A percentile compares a stretch with the other conserved stretches of the same genome.
These are phyloP conservation scores for Drosophila kanapiae DNA, from an alignment of 1,140 invertebrate genomes.

Conservation along the genomic window DNA sequence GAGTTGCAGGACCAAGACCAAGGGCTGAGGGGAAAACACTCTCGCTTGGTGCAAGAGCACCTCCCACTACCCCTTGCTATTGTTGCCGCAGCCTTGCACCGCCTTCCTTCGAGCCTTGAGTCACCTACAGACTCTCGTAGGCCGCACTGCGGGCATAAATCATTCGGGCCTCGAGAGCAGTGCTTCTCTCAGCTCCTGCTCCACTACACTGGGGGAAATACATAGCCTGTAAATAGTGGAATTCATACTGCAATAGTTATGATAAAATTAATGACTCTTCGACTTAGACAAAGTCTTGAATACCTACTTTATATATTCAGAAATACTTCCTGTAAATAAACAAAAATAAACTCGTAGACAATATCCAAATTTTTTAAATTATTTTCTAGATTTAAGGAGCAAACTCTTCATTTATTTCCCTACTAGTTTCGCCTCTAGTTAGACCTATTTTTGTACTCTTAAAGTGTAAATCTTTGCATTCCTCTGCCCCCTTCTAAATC, in stretches of 20 bases:
- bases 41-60: constrained; percentile 23
- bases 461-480: constrained; percentile 1
- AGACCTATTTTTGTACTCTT: background rate
- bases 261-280: too few species aligned
- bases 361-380: background rate
- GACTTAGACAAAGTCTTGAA: background rate
- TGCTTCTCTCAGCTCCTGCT: constrained; percentile 11
- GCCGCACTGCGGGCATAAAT: constrained; percentile 72
- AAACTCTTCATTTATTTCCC: background rate
- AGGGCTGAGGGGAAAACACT: constrained; percentile 32
- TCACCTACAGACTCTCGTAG: constrained; percentile 66
- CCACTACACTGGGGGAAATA: constrained; percentile 8
- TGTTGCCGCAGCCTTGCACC: constrained; percentile 18
- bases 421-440: accelerated
- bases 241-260: too few species aligned
- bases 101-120: background rate
- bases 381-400: too few species aligned
- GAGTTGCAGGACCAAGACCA: constrained; percentile 4
- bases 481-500: background rate
- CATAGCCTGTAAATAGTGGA: too few species aligned
- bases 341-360: too few species aligned
- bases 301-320: too few species aligned
- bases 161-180: constrained; percentile 47
- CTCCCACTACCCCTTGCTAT: constrained; percentile 50
- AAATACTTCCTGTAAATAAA: background rate